Conservation (phyloP, 2,113 vertebrate species). For the Urocitellus parryii region DNA sequence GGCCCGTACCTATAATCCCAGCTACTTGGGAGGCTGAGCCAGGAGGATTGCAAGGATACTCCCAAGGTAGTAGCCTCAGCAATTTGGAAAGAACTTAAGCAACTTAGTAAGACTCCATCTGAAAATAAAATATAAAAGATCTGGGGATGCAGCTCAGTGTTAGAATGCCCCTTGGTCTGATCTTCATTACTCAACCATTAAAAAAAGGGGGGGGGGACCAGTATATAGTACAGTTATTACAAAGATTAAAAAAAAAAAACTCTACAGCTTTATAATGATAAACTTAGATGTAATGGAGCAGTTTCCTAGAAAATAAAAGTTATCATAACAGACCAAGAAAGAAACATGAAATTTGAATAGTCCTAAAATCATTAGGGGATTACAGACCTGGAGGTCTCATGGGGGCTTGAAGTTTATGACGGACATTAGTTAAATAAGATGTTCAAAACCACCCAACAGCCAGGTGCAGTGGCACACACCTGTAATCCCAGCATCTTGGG, state of each 20-base stretch:
- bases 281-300: background rate
- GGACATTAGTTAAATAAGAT: background rate
- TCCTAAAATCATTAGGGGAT: background rate
- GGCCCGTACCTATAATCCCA: background rate
- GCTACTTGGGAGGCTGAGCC: background rate
- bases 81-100: background rate
- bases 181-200: background rate
- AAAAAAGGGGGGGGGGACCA: background rate
- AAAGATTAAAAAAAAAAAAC: conserved; percentile 2
- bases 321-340: background rate
- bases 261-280: background rate
- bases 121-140: background rate
- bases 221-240: background rate
- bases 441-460: no score
- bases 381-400: background rate
- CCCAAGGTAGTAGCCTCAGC: background rate
- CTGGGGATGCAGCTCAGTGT: background rate
- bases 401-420: background rate
- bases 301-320: background rate
- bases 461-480: no score
- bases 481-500: no score
- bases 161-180: background rate
- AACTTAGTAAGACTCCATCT: background rate
- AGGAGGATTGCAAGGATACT: background rate
- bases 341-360: background rate